These are phyloP conservation scores for Trematocara nigrifrons DNA, from an alignment of 2,113 vertebrate genomes.

Conservation along the genomic window DNA sequence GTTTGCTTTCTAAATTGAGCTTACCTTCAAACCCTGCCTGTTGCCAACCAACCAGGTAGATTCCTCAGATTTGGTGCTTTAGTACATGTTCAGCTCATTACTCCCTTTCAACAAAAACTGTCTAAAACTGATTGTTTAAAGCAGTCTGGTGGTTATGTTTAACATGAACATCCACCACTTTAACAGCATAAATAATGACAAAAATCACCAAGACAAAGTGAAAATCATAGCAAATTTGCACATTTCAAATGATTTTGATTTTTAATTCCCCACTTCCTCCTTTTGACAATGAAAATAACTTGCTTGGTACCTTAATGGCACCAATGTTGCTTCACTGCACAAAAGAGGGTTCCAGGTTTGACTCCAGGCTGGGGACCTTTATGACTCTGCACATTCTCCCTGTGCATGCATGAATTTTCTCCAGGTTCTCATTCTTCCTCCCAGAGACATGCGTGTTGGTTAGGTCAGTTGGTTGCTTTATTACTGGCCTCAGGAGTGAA, in stretches of 20 bases:
- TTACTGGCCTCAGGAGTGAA: background rate
- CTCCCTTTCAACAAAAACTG: background rate
- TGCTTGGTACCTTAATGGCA: background rate
- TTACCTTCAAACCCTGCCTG: background rate
- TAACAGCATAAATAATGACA: background rate
- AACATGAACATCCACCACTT: background rate
- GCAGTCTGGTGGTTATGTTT: background rate
- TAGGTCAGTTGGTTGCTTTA: background rate
- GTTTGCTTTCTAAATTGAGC: background rate
- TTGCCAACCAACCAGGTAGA: background rate
- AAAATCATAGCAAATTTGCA: background rate
- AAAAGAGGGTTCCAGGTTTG: background rate
- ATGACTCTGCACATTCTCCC: background rate
- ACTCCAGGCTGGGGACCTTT: background rate
- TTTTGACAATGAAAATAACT: background rate
- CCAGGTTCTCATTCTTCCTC: background rate
- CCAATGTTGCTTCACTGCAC: background rate
- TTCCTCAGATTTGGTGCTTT: background rate
- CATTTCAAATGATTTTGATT: background rate
- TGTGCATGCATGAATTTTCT: background rate
- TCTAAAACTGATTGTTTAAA: background rate
- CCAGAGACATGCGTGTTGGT: fast-evolving
- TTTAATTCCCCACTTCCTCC: background rate
- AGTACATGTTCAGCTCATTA: background rate
- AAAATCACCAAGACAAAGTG: background rate